phyloP scores from a whole-genome alignment of 2,888 invertebrate genomes.

The Seira musarum region DNA sequence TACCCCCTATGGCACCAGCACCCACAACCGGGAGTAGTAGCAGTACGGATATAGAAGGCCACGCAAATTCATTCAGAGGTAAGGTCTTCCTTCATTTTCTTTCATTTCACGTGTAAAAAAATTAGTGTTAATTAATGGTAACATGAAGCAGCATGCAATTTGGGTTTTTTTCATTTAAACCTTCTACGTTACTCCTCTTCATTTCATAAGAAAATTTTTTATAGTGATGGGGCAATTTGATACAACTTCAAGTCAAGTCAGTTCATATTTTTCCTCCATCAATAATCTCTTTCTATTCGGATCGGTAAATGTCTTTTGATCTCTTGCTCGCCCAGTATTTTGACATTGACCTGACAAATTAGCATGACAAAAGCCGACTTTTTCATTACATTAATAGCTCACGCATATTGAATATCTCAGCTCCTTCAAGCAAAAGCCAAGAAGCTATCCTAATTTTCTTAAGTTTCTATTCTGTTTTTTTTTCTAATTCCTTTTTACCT shows the following conservation, averaged over 20 bases:
- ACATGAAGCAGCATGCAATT: too few relatives aligned
- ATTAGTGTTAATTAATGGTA: not conserved
- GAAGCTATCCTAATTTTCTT: not conserved
- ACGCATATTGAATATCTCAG: not conserved
- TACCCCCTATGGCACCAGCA: conserved; percentile 5
- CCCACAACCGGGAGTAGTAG: not conserved
- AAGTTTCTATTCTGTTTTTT: not conserved
- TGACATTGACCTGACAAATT: conserved; percentile 58
- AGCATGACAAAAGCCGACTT: conserved; percentile 41
- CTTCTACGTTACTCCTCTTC: too few relatives aligned
- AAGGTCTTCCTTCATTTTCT: not conserved
- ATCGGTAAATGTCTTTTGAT: not conserved
- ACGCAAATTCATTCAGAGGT: conserved; percentile 45
- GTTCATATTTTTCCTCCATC: not conserved
- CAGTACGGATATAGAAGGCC: conserved; percentile 34
- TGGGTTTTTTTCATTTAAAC: too few relatives aligned
- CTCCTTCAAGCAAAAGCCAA: not conserved
- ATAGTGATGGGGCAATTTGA: conserved; percentile 29
- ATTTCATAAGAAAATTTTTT: not conserved
- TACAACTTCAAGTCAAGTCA: not conserved
- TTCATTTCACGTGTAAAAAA: conserved; percentile 2
- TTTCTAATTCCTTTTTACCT: not conserved
- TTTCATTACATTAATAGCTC: conserved; percentile 55
- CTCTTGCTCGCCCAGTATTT: conserved; percentile 11
- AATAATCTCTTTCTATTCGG: conserved; percentile 9